Conservation (phyloP, 2,888 invertebrate species). For the Acanthosoma haemorrhoidale region DNA sequence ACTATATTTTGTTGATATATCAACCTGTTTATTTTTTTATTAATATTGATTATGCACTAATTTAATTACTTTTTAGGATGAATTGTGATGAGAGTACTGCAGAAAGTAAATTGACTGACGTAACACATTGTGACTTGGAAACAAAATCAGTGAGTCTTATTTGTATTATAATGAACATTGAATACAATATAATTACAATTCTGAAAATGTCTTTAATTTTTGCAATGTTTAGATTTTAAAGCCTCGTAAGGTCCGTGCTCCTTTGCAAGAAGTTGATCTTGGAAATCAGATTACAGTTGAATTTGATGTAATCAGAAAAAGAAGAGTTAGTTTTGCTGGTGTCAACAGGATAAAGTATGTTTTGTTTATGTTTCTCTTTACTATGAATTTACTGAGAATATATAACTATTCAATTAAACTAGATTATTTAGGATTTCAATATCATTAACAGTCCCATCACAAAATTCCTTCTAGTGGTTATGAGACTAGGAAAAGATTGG, state of each 20-base stretch:
- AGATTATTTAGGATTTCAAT: too few species aligned
- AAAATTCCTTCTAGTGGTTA: too few species aligned
- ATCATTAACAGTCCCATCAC: too few species aligned
- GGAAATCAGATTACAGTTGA: constrained; percentile 34
- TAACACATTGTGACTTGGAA: constrained; percentile 25
- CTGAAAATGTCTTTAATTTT: neutral
- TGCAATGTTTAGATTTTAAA: constrained; percentile 39
- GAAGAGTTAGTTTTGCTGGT: constrained; percentile 40
- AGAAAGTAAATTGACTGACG: neutral
- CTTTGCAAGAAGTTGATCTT: constrained; percentile 39
- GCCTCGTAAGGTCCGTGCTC: constrained; percentile 38
- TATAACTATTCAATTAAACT: too few species aligned
- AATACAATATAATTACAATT: neutral
- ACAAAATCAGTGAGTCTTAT: constrained; percentile 14
- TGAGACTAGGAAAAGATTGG: too few species aligned
- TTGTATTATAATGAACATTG: neutral
- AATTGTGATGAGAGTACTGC: neutral
- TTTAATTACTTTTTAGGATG: constrained; percentile 1
- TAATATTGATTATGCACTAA: neutral
- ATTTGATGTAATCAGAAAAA: constrained; percentile 36
- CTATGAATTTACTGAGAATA: too few species aligned
- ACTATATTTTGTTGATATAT: neutral
- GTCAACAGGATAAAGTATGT: constrained; percentile 41
- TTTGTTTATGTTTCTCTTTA: too few species aligned
- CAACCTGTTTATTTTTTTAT: neutral